These are phyloP conservation scores for Drosophila borealis DNA, from an alignment of 2,888 invertebrate genomes.

Conservation along the genomic window DNA sequence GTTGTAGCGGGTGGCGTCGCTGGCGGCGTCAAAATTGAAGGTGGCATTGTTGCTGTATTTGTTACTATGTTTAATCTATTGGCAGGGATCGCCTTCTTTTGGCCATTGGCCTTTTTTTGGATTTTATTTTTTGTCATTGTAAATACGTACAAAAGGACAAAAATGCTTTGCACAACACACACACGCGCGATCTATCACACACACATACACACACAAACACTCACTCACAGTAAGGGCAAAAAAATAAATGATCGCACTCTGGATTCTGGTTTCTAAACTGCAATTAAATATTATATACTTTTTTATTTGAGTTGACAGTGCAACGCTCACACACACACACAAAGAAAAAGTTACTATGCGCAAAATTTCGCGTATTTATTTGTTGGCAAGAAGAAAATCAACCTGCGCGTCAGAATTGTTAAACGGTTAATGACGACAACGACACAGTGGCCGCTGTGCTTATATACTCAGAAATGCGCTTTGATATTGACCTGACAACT, in stretches of 20 bases:
- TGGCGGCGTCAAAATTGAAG: slow-evolving; percentile 40
- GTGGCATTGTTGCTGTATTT: slow-evolving; percentile 33
- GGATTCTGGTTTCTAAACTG: slow-evolving; percentile 24
- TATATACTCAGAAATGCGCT: slow-evolving; percentile 3
- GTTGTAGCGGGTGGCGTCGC: slow-evolving; percentile 45
- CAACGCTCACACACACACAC: slow-evolving; percentile 23
- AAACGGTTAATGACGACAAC: slow-evolving; percentile 15
- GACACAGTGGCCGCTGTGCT: not conserved
- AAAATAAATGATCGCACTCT: slow-evolving; percentile 30
- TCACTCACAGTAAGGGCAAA: slow-evolving; percentile 9
- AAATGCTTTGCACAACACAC: slow-evolving; percentile 6
- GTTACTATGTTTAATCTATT: slow-evolving; percentile 33
- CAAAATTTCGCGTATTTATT: not conserved
- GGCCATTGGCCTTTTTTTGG: slow-evolving; percentile 38
- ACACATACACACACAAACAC: slow-evolving; percentile 1
- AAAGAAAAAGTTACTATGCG: not conserved
- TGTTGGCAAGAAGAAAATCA: not conserved
- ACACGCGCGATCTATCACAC: slow-evolving; percentile 12
- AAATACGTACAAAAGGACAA: slow-evolving; percentile 30
- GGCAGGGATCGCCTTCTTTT: slow-evolving; percentile 25
- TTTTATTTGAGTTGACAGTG: slow-evolving; percentile 10
- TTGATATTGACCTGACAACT: slow-evolving; percentile 5
- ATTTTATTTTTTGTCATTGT: slow-evolving; percentile 66
- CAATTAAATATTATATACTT: slow-evolving; percentile 32
- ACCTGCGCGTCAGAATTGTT: slow-evolving; percentile 11